Percentiles rank a stretch among this genome's conserved stretches.
Evolutionary conservation across 2,113 vertebrate genomes (phyloP).

Genomic region (Poeciliopsis retropinna): DNA sequence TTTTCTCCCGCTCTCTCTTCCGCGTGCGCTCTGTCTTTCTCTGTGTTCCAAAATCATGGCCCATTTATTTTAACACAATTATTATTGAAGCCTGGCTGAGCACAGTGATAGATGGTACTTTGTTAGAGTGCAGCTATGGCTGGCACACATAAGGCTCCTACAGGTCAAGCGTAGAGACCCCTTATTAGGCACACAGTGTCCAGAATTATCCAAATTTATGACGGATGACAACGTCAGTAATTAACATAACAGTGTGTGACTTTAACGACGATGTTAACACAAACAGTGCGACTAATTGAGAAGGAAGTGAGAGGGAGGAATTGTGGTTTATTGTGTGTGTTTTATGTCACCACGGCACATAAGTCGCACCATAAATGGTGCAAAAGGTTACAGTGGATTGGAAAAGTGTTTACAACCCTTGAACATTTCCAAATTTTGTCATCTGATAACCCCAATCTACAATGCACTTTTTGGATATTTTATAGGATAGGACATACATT

Average conservation of each 20-base stretch:
- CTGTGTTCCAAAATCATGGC: slow-evolving; percentile 71
- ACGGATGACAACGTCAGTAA: slow-evolving; percentile 69
- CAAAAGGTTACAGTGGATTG: not conserved
- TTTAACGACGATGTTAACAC: slow-evolving; percentile 59
- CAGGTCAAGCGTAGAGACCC: slow-evolving; percentile 36
- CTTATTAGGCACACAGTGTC: slow-evolving; percentile 13
- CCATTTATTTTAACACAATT: slow-evolving; percentile 81
- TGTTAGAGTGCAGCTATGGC: slow-evolving; percentile 55
- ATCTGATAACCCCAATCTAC: not conserved
- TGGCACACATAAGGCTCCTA: slow-evolving; percentile 59
- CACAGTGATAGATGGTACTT: slow-evolving; percentile 73
- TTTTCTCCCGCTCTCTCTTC: slow-evolving; percentile 25
- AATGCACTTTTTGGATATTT: not conserved
- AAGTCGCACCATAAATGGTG: slow-evolving; percentile 37
- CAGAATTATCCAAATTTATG: slow-evolving; percentile 73
- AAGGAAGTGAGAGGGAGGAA: slow-evolving; percentile 32
- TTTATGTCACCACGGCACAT: slow-evolving; percentile 46
- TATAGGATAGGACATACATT: not conserved
- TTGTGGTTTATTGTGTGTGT: slow-evolving; percentile 50
- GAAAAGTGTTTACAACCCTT: not conserved
- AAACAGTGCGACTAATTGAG: slow-evolving; percentile 59
- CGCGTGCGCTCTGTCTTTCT: not conserved
- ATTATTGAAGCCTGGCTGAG: slow-evolving; percentile 76
- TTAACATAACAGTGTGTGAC: slow-evolving; percentile 50
- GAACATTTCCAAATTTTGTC: not conserved